Conservation (phyloP, 2,113 vertebrate genomes). For the Dermatemys mawii region DNA sequence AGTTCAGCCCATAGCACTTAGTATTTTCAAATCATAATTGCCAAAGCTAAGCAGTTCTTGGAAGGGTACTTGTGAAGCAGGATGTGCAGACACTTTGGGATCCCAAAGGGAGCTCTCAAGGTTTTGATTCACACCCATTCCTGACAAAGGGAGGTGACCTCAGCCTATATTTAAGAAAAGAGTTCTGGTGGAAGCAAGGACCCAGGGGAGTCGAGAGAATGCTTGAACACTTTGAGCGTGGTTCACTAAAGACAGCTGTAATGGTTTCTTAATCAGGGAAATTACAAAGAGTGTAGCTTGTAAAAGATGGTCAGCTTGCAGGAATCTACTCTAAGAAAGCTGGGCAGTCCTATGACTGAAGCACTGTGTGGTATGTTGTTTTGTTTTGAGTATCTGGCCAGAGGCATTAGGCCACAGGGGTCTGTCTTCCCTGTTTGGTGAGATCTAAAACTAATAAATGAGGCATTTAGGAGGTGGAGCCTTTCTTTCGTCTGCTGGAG, state of each 20-base stretch:
- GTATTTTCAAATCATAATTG: neutral
- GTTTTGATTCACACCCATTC: neutral
- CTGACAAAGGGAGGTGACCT: neutral
- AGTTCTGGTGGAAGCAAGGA: neutral
- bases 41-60: neutral
- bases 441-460: neutral
- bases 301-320: neutral
- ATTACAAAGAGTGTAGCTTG: neutral
- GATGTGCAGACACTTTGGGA: neutral
- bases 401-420: neutral
- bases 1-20: neutral
- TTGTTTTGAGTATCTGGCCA: neutral
- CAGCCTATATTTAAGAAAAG: neutral
- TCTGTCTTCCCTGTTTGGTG: neutral
- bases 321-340: neutral
- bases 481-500: neutral
- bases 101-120: neutral
- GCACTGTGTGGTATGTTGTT: neutral
- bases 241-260: no score
- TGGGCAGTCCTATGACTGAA: neutral
- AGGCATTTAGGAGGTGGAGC: neutral
- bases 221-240: neutral
- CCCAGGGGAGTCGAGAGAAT: neutral
- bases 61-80: neutral
- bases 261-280: neutral